Base-by-base conservation (phyloP, 2,888 invertebrate species). In the Zygothrica quintamaculata region DNA sequence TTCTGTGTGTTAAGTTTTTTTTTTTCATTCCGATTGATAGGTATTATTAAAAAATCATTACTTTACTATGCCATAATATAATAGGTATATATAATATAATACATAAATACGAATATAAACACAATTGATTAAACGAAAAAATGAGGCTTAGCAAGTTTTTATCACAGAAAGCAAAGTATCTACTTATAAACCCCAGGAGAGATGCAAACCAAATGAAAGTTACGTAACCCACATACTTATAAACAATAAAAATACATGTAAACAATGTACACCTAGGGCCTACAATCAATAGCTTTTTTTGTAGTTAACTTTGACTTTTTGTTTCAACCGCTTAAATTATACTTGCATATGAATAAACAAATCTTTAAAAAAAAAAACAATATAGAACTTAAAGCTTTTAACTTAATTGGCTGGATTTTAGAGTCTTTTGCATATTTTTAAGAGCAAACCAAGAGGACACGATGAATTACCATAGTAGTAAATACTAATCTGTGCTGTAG, bases 121-220 rank as follows among this genome's bases (percentile, higher is more conserved):
- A 65, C 59, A 68, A 68, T 79, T 71, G 71, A 74, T 71, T 40
- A 55, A 58, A 71, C 55, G 43, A 75, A 72, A 72, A 77, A 77
- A 81, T 77, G 77, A 70, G 65, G 67, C 67, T 62, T 47, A 48
- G 77, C 73, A 73, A 77, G 65, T 68, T 79, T 65, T 73, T 86
- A 82, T 82, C 81, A 86, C 81, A 82, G 87, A 86, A 80, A 82
- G 86, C 74, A 80, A 86, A 86, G 65, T 70, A 69, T 64, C 68
- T 72, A 71, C 58, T 40, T 68, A 57, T 43, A 68, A 50, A 62
- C 26, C 57, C 59, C n/a, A 53, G 44, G 51, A 44, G 29, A 58
- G 33, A 40, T 60, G 34, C 31, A 44, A 51, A 43, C 9, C 15
- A 4, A n/a, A n/a, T n/a, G n/a, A n/a, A n/a, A n/a, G n/a, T n/a